Evolutionary conservation across 2,113 vertebrate genomes (phyloP).

Genomic region (Neoarius graeffei): DNA sequence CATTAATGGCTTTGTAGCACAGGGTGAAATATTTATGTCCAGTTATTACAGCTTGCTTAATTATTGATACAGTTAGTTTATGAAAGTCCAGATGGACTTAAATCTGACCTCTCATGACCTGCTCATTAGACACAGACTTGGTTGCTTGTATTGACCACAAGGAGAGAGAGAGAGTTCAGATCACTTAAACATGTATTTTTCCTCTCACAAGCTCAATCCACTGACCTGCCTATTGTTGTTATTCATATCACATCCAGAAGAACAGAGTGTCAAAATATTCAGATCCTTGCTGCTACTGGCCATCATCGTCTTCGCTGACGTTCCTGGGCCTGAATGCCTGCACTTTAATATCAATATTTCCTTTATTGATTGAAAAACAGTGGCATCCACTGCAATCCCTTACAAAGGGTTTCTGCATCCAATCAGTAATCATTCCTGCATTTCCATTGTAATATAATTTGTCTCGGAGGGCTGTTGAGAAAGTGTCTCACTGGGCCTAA

Average conservation of each 20-base stretch:
- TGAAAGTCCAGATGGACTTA: conserved; percentile 19
- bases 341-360: background rate
- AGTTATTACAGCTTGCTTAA: conserved; percentile 49
- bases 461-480: conserved; percentile 51
- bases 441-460: conserved; percentile 62
- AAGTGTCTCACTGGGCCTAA: conserved; percentile 52
- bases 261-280: background rate
- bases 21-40: conserved; percentile 56
- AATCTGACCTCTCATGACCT: conserved; percentile 27
- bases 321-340: background rate
- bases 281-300: background rate
- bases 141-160: conserved; percentile 39
- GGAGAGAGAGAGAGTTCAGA: background rate
- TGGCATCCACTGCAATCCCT: conserved; percentile 39
- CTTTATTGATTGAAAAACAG: conserved; percentile 38
- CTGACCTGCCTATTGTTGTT: background rate
- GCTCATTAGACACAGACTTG: conserved; percentile 46
- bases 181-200: background rate
- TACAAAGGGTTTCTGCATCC: conserved; percentile 21
- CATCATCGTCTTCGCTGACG: background rate
- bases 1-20: conserved; percentile 17
- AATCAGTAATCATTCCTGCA: conserved; percentile 53
- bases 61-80: conserved; percentile 52
- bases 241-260: background rate
- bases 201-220: background rate